These are phyloP conservation scores for Larimichthys polyactis DNA, from an alignment of 2,113 vertebrate genomes.

Conservation along the genomic window DNA sequence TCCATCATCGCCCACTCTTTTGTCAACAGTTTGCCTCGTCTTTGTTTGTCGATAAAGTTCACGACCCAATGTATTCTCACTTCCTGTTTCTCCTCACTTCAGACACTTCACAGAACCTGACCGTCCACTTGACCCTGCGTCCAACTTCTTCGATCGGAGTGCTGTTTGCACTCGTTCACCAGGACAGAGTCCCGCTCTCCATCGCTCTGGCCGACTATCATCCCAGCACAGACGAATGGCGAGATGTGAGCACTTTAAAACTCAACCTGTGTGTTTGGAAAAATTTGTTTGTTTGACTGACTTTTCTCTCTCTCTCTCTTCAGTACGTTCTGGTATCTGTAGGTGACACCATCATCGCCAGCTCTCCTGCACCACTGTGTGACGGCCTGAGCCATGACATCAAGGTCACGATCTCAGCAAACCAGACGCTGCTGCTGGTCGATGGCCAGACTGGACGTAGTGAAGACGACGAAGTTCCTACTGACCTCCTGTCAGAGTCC, in stretches of 20 bases:
- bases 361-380: slow-evolving; percentile 87
- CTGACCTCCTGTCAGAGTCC: slow-evolving; percentile 77
- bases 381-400: slow-evolving; percentile 88
- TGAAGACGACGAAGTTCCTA: slow-evolving; percentile 75
- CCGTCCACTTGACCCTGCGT: slow-evolving; percentile 86
- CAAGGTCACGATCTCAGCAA: slow-evolving; percentile 83
- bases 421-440: slow-evolving; percentile 84
- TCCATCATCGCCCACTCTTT: neutral
- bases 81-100: slow-evolving; percentile 8
- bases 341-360: slow-evolving; percentile 85
- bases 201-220: slow-evolving; percentile 92
- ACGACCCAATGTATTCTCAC: slow-evolving; percentile 2
- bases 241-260: slow-evolving; percentile 84
- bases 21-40: neutral
- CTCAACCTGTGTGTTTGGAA: neutral
- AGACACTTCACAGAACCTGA: slow-evolving; percentile 84
- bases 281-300: neutral
- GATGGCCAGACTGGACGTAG: slow-evolving; percentile 84
- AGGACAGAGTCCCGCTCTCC: slow-evolving; percentile 89
- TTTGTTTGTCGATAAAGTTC: slow-evolving; percentile 28
- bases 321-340: slow-evolving; percentile 90
- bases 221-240: slow-evolving; percentile 88
- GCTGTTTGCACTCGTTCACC: slow-evolving; percentile 89
- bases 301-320: slow-evolving; percentile 8
- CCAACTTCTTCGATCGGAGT: slow-evolving; percentile 91